Conservation (phyloP, 1,140 invertebrate genomes). For the Pseudomyrmex gracilis region DNA sequence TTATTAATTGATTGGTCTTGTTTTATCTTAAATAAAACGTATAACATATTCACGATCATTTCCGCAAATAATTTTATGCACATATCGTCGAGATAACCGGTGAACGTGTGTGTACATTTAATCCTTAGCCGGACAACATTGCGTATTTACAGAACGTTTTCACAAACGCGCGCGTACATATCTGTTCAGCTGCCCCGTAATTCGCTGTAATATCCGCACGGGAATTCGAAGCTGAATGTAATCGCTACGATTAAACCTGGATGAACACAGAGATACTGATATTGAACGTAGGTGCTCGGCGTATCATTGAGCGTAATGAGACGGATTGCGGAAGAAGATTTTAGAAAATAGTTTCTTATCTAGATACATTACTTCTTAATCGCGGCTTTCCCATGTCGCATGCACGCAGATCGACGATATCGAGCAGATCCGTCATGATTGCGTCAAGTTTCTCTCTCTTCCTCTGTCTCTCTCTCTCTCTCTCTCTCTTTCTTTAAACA, state of each 20-base stretch:
- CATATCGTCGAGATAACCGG: background rate
- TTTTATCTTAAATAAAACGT: background rate
- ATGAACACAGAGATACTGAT: slow-evolving; percentile 55
- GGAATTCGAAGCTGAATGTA: slow-evolving; percentile 49
- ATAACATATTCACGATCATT: background rate
- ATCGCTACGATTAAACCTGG: slow-evolving; percentile 60
- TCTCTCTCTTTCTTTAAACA: too few species aligned
- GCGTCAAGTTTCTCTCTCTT: background rate
- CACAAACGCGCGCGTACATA: slow-evolving; percentile 2
- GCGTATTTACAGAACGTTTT: slow-evolving; percentile 27
- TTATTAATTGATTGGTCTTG: background rate
- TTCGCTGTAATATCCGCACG: slow-evolving; percentile 51
- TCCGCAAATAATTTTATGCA: background rate
- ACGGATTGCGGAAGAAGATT: slow-evolving; percentile 41
- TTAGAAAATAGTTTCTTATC: slow-evolving; percentile 57
- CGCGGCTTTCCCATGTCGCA: slow-evolving; percentile 32
- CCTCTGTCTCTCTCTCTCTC: too few species aligned
- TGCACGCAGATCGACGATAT: slow-evolving; percentile 28
- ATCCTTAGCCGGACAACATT: background rate
- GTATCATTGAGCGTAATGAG: slow-evolving; percentile 51
- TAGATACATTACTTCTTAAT: slow-evolving; percentile 54
- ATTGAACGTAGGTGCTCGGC: slow-evolving; percentile 41
- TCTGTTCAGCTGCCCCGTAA: slow-evolving; percentile 45
- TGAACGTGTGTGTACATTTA: slow-evolving; percentile 11
- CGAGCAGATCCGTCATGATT: slow-evolving; percentile 46